These are phyloP conservation scores for Cosmia trapezina DNA, from an alignment of 2,888 invertebrate genomes.

Conservation along the genomic window DNA sequence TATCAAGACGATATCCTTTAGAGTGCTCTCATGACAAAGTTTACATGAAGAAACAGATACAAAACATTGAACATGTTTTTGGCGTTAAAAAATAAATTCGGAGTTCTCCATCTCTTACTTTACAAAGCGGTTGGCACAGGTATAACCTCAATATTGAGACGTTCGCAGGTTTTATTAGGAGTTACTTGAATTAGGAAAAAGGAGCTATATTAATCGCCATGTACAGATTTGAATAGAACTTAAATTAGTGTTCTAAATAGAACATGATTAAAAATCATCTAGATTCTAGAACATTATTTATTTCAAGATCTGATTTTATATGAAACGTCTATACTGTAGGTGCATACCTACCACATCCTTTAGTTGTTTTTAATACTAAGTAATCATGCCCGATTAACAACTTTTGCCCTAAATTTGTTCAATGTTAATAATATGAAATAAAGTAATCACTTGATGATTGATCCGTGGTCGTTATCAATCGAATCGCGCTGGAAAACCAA, in stretches of 20 bases:
- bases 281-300: not conserved
- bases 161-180: conserved; percentile 15
- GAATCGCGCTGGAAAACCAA: not conserved
- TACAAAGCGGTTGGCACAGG: conserved; percentile 22
- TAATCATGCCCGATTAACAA: not conserved
- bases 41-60: not conserved
- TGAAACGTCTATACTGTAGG: not conserved
- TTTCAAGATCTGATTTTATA: conserved; percentile 12
- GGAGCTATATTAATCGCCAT: not conserved
- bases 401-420: not conserved
- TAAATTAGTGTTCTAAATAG: not conserved
- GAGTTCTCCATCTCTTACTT: not conserved
- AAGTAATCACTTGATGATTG: not conserved
- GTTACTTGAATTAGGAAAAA: not conserved
- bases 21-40: conserved; percentile 3
- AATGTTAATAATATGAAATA: not conserved
- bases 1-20: not conserved
- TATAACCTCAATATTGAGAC: conserved; percentile 9
- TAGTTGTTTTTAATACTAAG: not conserved
- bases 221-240: not conserved
- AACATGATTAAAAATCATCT: not conserved
- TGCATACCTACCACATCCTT: not conserved
- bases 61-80: conserved; percentile 1
- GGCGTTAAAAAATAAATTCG: conserved; percentile 2
- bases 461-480: not conserved